Percentiles rank a stretch among this genome's conserved stretches.
phyloP scores from a whole-genome alignment of 2,888 invertebrate genomes.

The Sturmia bella region DNA sequence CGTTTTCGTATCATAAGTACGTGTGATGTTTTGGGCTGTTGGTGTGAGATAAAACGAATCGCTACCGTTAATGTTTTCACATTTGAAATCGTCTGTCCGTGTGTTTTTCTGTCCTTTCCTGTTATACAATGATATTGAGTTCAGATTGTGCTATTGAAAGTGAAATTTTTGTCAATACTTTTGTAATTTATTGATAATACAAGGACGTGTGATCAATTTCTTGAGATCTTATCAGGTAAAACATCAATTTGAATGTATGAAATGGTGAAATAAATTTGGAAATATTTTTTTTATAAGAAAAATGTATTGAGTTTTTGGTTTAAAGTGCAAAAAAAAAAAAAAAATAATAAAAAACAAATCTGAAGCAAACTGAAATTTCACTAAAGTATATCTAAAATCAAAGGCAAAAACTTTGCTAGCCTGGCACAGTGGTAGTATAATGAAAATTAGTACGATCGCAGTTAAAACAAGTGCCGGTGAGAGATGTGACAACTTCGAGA shows the following conservation, averaged over 20 bases:
- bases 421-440: too few species aligned
- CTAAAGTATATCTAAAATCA: too few species aligned
- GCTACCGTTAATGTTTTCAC: constrained; percentile 42
- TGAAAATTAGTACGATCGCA: too few species aligned
- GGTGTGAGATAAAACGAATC: constrained; percentile 49
- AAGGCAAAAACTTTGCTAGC: too few species aligned
- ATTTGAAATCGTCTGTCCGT: constrained; percentile 4
- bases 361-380: too few species aligned
- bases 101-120: constrained; percentile 1
- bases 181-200: constrained; percentile 31
- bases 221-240: background rate
- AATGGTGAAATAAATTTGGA: background rate
- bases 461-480: too few species aligned
- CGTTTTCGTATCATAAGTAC: constrained; percentile 51
- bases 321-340: too few species aligned
- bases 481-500: too few species aligned
- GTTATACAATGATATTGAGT: constrained; percentile 35
- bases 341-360: too few species aligned
- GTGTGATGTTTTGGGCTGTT: constrained; percentile 55
- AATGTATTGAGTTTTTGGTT: too few species aligned
- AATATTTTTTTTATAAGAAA: too few species aligned
- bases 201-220: background rate
- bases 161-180: constrained; percentile 44
- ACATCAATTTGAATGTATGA: background rate
- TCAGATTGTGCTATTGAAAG: constrained; percentile 38